Evolutionary conservation across 2,113 vertebrate genomes (phyloP).

Genomic region (Serilophus lunatus): DNA sequence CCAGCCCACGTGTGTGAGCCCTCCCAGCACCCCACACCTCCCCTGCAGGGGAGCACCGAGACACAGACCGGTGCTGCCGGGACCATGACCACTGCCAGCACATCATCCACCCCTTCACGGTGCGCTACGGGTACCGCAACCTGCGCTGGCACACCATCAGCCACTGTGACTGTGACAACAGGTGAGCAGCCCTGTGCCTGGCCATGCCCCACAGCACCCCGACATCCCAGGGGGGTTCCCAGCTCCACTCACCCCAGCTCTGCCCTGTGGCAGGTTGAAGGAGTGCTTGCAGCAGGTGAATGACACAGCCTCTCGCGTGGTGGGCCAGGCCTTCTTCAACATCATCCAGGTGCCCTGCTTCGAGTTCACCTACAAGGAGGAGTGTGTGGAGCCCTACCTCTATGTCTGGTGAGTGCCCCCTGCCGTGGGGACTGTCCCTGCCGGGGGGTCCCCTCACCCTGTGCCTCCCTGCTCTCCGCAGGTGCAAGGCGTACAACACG

Average conservation of each 20-base stretch:
- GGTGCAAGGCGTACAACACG: conserved; percentile 84
- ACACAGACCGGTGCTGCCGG: conserved; percentile 87
- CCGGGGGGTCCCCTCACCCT: neutral
- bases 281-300: conserved; percentile 81
- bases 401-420: conserved; percentile 84
- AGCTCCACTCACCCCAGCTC: neutral
- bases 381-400: conserved; percentile 86
- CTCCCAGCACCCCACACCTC: accelerated
- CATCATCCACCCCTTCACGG: conserved; percentile 86
- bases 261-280: conserved; percentile 75
- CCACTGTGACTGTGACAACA: conserved; percentile 88
- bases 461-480: neutral
- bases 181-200: conserved; percentile 15
- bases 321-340: conserved; percentile 88
- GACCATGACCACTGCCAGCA: conserved; percentile 87
- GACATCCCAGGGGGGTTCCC: accelerated
- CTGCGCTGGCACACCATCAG: conserved; percentile 88
- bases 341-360: conserved; percentile 89
- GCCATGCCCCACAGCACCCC: neutral
- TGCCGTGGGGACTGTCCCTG: accelerated
- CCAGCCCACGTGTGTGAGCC: accelerated
- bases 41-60: conserved; percentile 80
- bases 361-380: conserved; percentile 80
- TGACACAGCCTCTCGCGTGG: conserved; percentile 82
- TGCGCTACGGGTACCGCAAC: conserved; percentile 83